These are phyloP conservation scores for Cotesia vestalis DNA, from an alignment of 1,140 invertebrate species.

Conservation along the genomic window DNA sequence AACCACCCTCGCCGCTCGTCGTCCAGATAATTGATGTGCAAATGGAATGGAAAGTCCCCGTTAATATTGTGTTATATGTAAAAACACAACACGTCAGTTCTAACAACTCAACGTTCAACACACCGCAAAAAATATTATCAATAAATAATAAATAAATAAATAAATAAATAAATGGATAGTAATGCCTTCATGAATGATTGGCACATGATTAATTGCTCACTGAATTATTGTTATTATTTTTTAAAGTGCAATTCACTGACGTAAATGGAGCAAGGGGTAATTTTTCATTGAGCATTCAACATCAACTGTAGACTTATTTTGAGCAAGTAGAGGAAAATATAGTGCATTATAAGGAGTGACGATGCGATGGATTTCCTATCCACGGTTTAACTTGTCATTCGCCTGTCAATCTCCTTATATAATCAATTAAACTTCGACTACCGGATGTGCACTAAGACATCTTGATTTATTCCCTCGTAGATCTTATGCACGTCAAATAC, in stretches of 20 bases:
- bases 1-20: not conserved
- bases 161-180: not conserved
- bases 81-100: not conserved
- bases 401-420: conserved; percentile 2
- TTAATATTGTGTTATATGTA: not conserved
- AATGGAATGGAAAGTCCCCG: not conserved
- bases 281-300: conserved; percentile 17
- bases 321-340: not conserved
- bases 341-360: conserved; percentile 12
- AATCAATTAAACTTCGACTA: conserved; percentile 17
- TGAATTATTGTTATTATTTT: not conserved
- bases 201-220: conserved; percentile 15
- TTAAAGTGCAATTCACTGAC: conserved; percentile 3
- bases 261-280: conserved; percentile 22
- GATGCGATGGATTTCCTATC: conserved; percentile 14
- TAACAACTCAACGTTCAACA: not conserved
- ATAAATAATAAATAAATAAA: conserved; percentile 5
- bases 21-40: not conserved
- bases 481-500: not conserved
- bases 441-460: not conserved
- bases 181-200: conserved; percentile 13
- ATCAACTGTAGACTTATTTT: too few relatives aligned
- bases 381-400: conserved; percentile 11
- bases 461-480: not conserved
- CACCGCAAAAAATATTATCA: not conserved